Percentiles rank a stretch among this genome's conserved stretches.
These are phyloP conservation scores for Stenolophus ochropezus DNA, from an alignment of 2,888 invertebrate species.

Conservation along the genomic window DNA sequence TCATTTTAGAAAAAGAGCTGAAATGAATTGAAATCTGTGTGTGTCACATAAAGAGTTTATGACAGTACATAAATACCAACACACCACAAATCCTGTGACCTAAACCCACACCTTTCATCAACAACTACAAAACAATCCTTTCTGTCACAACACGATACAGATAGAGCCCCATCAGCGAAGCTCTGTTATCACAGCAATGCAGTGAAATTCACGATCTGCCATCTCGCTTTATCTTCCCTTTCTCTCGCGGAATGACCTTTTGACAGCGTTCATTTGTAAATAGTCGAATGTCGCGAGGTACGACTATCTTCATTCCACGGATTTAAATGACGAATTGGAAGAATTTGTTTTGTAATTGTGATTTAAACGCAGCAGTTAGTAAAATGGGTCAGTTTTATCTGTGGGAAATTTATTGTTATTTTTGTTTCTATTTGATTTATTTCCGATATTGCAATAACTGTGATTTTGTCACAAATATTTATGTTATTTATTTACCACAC, in stretches of 20 bases:
- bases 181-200: constrained; percentile 4
- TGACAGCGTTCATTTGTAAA: constrained; percentile 14
- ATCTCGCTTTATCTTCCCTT: constrained; percentile 5
- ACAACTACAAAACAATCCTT: neutral
- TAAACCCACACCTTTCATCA: neutral
- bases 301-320: neutral
- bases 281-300: neutral
- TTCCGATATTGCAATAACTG: neutral
- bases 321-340: neutral
- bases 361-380: neutral
- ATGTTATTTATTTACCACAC: too few species aligned
- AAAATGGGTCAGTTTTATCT: neutral
- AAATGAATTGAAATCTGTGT: too few species aligned
- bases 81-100: neutral
- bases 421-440: neutral
- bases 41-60: neutral
- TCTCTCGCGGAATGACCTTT: neutral
- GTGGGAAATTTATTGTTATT: neutral
- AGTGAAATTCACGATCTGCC: neutral
- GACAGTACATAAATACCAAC: neutral
- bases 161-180: neutral
- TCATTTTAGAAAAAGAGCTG: too few species aligned
- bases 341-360: neutral
- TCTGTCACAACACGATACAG: neutral
- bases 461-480: neutral